Conservation (phyloP, 92 coral and sea anemone species). For the Zoanthus solanderi region DNA sequence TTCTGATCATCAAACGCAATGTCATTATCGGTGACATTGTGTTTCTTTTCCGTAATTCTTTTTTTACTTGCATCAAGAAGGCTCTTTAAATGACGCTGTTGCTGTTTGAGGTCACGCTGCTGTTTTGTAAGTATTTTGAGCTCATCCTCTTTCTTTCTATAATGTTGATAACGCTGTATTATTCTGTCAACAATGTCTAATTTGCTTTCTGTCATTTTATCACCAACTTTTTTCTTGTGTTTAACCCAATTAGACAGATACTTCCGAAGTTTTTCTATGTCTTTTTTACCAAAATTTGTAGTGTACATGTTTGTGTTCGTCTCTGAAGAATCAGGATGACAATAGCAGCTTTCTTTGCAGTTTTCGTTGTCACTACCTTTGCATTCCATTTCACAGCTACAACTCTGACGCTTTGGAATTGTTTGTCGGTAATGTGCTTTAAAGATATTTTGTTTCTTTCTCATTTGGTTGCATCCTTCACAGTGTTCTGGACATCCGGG, state of each 20-base stretch:
- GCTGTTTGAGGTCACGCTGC: constrained; percentile 56
- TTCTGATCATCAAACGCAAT: constrained; percentile 34
- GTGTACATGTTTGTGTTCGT: background rate
- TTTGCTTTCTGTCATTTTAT: background rate
- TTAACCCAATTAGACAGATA: constrained; percentile 67
- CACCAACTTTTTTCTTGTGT: constrained; percentile 13
- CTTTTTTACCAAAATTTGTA: constrained; percentile 12
- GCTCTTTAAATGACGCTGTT: constrained; percentile 52
- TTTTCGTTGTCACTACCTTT: constrained; percentile 37
- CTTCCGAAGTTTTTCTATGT: constrained; percentile 38
- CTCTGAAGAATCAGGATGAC: constrained; percentile 55
- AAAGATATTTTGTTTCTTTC: constrained; percentile 28
- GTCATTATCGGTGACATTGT: background rate
- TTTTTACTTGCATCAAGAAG: constrained; percentile 4
- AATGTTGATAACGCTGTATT: constrained; percentile 74
- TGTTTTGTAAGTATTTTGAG: constrained; percentile 55
- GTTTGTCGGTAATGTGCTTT: background rate
- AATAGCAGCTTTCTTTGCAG: constrained; percentile 78
- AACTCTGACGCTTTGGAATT: constrained; percentile 56
- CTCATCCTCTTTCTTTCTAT: constrained; percentile 65
- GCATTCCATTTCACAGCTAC: constrained; percentile 82
- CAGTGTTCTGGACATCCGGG: constrained; percentile 43
- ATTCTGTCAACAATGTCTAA: constrained; percentile 69
- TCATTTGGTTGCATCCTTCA: constrained; percentile 29
- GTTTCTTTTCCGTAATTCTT: background rate